A percentile compares a stretch with the other conserved stretches of the same genome.
Evolutionary conservation across 2,888 invertebrate genomes (phyloP).

Genomic region (Stomorhina lunata): DNA sequence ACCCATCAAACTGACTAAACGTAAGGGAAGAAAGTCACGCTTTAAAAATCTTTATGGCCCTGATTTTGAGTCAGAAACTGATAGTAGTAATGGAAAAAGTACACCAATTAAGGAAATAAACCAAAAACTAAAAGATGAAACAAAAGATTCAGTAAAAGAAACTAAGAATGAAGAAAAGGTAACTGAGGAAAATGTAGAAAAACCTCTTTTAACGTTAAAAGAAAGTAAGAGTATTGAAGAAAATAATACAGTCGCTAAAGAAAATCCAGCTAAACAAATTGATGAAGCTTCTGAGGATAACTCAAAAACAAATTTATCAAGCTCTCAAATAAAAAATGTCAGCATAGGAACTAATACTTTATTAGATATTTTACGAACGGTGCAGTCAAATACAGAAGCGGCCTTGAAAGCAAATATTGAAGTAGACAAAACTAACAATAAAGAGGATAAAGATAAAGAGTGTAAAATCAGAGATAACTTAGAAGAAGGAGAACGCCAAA

Average conservation of each 20-base stretch:
- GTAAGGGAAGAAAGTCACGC: slow-evolving; percentile 25
- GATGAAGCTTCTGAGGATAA: not conserved
- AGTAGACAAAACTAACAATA: not conserved
- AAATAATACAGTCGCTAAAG: not conserved
- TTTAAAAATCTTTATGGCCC: slow-evolving; percentile 53
- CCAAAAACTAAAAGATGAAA: not conserved
- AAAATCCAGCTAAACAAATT: not conserved
- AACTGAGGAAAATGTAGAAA: not conserved
- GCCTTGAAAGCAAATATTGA: slow-evolving; percentile 39
- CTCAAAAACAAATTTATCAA: not conserved
- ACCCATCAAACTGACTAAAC: slow-evolving; percentile 4
- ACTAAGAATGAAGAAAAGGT: not conserved
- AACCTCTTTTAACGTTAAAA: too few relatives aligned
- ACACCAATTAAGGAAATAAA: slow-evolving; percentile 13
- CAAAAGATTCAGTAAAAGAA: not conserved
- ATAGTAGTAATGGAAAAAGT: slow-evolving; percentile 29
- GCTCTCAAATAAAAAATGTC: slow-evolving; percentile 58
- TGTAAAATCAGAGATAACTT: too few relatives aligned
- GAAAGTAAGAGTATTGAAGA: too few relatives aligned
- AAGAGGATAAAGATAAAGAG: not conserved
- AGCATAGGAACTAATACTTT: slow-evolving; percentile 68
- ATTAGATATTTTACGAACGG: slow-evolving; percentile 67
- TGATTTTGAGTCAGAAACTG: slow-evolving; percentile 44
- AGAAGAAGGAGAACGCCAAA: not conserved
- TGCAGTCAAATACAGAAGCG: slow-evolving; percentile 66